These are phyloP conservation scores for Dorcus hopei DNA, from an alignment of 2,888 invertebrate species.

Conservation along the genomic window DNA sequence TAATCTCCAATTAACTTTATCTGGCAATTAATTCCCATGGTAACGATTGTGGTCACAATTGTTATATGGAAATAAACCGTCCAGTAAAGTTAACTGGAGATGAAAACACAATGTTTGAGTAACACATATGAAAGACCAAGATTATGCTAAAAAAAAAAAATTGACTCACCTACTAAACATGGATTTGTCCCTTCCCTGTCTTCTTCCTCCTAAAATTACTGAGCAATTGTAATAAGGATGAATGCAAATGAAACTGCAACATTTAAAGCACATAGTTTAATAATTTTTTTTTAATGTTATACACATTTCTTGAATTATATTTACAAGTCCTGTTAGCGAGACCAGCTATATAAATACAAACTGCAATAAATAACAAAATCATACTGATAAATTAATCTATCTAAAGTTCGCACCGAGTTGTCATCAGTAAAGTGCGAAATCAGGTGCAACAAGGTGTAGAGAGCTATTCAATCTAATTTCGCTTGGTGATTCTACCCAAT, in stretches of 20 bases:
- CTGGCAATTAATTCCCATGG: no score
- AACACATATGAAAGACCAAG: no score
- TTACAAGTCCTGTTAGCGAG: constrained; percentile 49
- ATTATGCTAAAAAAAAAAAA: no score
- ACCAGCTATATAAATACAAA: constrained; percentile 46
- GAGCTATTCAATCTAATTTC: constrained; percentile 33
- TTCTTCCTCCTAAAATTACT: no score
- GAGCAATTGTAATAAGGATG: no score
- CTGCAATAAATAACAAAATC: constrained; percentile 46
- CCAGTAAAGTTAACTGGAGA: no score
- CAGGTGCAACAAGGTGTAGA: constrained; percentile 34
- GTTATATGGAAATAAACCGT: no score
- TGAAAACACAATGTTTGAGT: no score
- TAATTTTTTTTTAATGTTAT: constrained; percentile 45
- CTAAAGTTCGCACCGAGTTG: constrained; percentile 34
- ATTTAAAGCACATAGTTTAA: constrained; percentile 45
- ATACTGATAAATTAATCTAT: constrained; percentile 39
- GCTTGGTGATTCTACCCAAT: constrained; percentile 6
- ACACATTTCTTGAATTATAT: constrained; percentile 49
- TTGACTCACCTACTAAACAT: no score
- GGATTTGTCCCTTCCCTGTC: no score
- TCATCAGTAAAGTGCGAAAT: constrained; percentile 16
- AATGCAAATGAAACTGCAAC: constrained; percentile 4
- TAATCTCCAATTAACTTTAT: no score
- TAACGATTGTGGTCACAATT: no score